phyloP scores from a whole-genome alignment of 2,113 vertebrate genomes.

The Ptychochromis oligacanthus region DNA sequence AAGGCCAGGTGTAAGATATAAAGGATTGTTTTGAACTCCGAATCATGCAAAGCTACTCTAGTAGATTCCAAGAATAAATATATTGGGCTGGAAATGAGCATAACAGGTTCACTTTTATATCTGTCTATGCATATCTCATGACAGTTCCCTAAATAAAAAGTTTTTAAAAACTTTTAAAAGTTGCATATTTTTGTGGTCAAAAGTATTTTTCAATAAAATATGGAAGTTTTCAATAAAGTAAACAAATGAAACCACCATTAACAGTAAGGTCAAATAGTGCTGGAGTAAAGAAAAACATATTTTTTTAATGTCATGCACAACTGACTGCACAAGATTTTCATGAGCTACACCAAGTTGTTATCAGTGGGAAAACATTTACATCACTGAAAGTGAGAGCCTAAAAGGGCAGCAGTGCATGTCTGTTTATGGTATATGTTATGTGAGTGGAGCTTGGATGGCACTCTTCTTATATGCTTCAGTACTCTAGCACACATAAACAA shows the following conservation, averaged over 20 bases:
- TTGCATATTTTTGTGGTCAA: too few relatives aligned
- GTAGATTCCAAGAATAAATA: not conserved
- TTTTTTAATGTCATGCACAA: not conserved
- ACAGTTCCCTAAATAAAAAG: too few relatives aligned
- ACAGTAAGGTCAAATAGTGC: not conserved
- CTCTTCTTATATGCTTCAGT: not conserved
- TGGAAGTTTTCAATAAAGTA: too few relatives aligned
- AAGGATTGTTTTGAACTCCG: not conserved
- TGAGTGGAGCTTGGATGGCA: not conserved
- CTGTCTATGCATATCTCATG: not conserved
- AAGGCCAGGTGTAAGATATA: not conserved
- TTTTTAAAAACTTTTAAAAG: too few relatives aligned
- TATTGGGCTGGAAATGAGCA: not conserved
- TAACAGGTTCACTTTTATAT: not conserved
- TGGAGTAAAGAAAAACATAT: not conserved
- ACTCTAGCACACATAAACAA: conserved; percentile 13
- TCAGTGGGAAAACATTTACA: not conserved
- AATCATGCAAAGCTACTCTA: not conserved
- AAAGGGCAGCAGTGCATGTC: not conserved
- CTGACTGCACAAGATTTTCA: not conserved
- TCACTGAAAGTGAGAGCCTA: conserved; percentile 13
- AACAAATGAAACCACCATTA: not conserved
- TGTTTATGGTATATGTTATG: not conserved
- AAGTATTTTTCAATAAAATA: too few relatives aligned
- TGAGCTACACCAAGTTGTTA: not conserved